A percentile compares a stretch with the other conserved stretches of the same genome.
phyloP scores from a whole-genome alignment of 2,888 invertebrate species.

The Encarsia formosa region DNA sequence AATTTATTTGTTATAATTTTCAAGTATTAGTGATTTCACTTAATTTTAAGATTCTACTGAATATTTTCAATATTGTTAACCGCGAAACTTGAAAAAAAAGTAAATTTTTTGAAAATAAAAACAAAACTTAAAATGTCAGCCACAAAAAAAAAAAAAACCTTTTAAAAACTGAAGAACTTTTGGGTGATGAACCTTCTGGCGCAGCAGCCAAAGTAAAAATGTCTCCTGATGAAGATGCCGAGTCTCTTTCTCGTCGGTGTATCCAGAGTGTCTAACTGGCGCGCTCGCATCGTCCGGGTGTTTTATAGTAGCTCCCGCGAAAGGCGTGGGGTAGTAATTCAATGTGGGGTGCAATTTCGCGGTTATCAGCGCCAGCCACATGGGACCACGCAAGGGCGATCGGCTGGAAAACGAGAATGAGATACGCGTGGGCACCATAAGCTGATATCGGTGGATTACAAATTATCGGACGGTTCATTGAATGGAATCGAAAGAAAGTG shows the following conservation, averaged over 20 bases:
- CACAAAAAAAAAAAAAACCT: no score
- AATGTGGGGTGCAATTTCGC: constrained; percentile 43
- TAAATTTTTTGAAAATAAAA: no score
- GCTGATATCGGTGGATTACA: no score
- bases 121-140: no score
- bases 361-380: constrained; percentile 48
- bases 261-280: constrained; percentile 18
- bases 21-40: not conserved
- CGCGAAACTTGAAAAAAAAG: no score
- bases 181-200: no score
- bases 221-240: not conserved
- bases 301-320: constrained; percentile 37
- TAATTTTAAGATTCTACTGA: not conserved
- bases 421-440: no score
- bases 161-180: no score
- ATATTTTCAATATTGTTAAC: no score
- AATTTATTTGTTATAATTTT: not conserved
- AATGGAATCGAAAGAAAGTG: no score
- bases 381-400: constrained; percentile 36
- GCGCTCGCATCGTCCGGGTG: constrained; percentile 21
- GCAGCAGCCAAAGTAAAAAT: constrained; percentile 12
- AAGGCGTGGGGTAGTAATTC: constrained; percentile 38
- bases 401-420: constrained; percentile 35
- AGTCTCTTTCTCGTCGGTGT: constrained; percentile 14
- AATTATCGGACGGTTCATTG: no score